Conservation (phyloP, 2,888 invertebrate genomes). For the Drosophila melanosoma region DNA sequence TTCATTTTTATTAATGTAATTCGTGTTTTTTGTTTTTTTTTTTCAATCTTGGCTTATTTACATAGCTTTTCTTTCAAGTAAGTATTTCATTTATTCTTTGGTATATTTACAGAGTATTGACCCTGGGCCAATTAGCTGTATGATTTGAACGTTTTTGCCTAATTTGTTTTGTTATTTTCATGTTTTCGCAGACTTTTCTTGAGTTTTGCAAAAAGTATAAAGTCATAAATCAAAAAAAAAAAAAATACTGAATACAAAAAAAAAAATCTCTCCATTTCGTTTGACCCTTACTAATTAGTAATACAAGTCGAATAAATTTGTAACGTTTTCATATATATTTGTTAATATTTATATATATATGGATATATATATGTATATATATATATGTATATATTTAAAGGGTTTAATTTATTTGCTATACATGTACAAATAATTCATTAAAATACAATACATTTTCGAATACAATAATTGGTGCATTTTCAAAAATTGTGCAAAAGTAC, state of each 20-base stretch:
- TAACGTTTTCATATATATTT: slow-evolving; percentile 30
- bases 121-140: slow-evolving; percentile 56
- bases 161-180: slow-evolving; percentile 23
- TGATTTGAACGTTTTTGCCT: slow-evolving; percentile 41
- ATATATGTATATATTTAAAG: slow-evolving; percentile 19
- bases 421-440: slow-evolving; percentile 50
- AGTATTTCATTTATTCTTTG: slow-evolving; percentile 37
- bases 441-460: slow-evolving; percentile 56
- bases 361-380: slow-evolving; percentile 11
- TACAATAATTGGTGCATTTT: slow-evolving; percentile 66
- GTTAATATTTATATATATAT: slow-evolving; percentile 14
- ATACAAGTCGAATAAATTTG: slow-evolving; percentile 30
- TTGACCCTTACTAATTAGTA: slow-evolving; percentile 34
- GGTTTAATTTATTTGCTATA: slow-evolving; percentile 47
- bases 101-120: slow-evolving; percentile 72
- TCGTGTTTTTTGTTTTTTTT: slow-evolving; percentile 13
- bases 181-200: slow-evolving; percentile 75
- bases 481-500: slow-evolving; percentile 77
- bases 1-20: slow-evolving; percentile 4
- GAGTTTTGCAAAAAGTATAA: slow-evolving; percentile 38
- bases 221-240: slow-evolving; percentile 42
- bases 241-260: slow-evolving; percentile 39
- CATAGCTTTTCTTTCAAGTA: slow-evolving; percentile 62
- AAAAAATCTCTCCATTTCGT: slow-evolving; percentile 35
- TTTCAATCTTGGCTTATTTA: slow-evolving; percentile 63